Percentiles rank a stretch among this genome's conserved stretches.
Conservation (phyloP, 2,113 vertebrate species). For the Illadopsis cleaveri region DNA sequence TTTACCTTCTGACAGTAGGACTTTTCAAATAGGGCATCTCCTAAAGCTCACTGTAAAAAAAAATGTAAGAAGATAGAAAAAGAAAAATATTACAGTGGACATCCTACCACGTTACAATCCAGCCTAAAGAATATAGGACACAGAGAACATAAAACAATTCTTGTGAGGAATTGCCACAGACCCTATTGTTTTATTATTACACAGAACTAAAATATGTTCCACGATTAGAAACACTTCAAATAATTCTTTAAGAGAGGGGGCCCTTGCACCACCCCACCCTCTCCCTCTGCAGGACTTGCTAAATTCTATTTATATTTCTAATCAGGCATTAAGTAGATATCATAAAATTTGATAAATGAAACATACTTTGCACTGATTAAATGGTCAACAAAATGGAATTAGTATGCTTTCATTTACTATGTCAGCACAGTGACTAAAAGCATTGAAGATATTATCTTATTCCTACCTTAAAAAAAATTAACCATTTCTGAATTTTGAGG, state of each 20-base stretch:
- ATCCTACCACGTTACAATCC: background rate
- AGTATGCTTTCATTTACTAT: background rate
- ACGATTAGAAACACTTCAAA: background rate
- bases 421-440: background rate
- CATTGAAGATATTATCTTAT: background rate
- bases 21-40: background rate
- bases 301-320: constrained; percentile 8
- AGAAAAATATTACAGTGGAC: background rate
- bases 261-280: background rate
- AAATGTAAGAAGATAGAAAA: background rate
- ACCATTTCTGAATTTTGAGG: background rate
- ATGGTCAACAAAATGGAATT: constrained; percentile 17
- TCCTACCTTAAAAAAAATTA: background rate
- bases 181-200: background rate
- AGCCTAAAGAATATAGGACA: background rate
- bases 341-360: constrained; percentile 40
- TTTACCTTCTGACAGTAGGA: background rate
- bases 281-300: background rate
- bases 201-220: background rate
- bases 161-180: background rate
- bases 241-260: background rate
- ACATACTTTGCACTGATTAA: background rate
- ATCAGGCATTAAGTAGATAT: background rate
- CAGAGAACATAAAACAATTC: background rate
- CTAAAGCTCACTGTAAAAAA: background rate